These are phyloP conservation scores for Aphaenogaster ashmeadi DNA, from an alignment of 1,140 invertebrate species.

Conservation along the genomic window DNA sequence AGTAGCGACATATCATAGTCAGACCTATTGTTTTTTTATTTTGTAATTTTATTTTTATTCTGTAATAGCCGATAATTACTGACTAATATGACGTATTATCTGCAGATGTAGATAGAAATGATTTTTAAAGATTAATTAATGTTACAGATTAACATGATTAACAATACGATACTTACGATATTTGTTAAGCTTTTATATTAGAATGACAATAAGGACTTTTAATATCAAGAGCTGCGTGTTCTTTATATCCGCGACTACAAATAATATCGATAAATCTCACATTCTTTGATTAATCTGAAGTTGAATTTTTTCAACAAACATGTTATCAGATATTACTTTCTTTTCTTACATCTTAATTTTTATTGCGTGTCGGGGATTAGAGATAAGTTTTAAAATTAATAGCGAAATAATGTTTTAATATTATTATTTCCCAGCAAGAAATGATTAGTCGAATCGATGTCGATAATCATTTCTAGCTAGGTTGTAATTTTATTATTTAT, in stretches of 20 bases:
- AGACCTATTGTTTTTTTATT: background rate
- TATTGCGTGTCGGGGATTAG: background rate
- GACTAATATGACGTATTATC: background rate
- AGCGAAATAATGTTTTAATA: background rate
- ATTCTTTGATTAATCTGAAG: background rate
- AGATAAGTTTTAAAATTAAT: background rate
- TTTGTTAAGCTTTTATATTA: background rate
- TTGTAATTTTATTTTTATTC: background rate
- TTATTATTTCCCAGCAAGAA: background rate
- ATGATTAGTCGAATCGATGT: too few relatives aligned
- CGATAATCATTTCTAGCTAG: too few relatives aligned
- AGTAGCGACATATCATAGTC: background rate
- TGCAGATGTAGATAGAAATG: background rate
- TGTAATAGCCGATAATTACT: background rate
- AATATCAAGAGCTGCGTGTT: background rate
- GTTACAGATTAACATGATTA: background rate
- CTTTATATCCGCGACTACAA: background rate
- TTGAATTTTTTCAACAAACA: background rate
- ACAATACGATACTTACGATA: background rate
- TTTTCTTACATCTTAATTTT: background rate
- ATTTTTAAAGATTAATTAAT: constrained; percentile 5
- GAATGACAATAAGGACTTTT: background rate
- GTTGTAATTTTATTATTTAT: background rate
- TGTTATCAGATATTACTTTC: background rate
- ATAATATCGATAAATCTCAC: background rate